A percentile compares a stretch with the other conserved stretches of the same genome.
These are phyloP conservation scores for Gouania willdenowi DNA, from an alignment of 2,797 vertebrate genomes.

Conservation along the genomic window DNA sequence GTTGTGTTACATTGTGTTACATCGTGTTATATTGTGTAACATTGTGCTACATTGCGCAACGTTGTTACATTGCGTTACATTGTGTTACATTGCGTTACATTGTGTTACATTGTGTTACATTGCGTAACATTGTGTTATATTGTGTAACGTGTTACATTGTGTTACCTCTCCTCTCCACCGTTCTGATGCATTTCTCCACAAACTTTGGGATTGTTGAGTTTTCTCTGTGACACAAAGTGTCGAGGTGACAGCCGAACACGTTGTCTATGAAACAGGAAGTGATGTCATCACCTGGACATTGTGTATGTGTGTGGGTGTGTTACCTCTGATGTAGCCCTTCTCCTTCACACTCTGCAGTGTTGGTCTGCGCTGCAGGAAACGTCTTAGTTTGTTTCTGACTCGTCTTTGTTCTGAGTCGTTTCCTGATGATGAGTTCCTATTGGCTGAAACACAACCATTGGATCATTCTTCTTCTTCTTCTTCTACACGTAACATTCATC, in stretches of 20 bases:
- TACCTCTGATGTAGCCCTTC: conserved; percentile 85
- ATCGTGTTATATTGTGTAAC: no score
- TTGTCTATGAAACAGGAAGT: conserved; percentile 80
- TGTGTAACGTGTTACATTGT: no score
- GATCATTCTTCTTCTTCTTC: no score
- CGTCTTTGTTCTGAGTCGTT: conserved; percentile 59
- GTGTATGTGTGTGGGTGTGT: no score
- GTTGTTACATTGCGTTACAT: no score
- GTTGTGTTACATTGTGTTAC: no score
- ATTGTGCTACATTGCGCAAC: no score
- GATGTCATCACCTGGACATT: no score
- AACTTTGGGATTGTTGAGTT: conserved; percentile 78
- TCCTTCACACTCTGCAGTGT: conserved; percentile 85
- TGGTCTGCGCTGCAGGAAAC: conserved; percentile 82
- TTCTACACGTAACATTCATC: no score
- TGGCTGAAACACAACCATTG: conserved; percentile 21
- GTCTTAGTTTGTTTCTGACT: conserved; percentile 74
- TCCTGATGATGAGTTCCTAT: conserved; percentile 6
- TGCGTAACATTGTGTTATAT: no score
- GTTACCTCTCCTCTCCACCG: conserved; percentile 87
- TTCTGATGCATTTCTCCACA: conserved; percentile 82
- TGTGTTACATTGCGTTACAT: no score
- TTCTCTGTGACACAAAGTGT: conserved; percentile 82
- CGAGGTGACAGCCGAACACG: conserved; percentile 88
- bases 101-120: no score